Percentiles rank a stretch among this genome's conserved stretches.
phyloP scores from a whole-genome alignment of 1,140 invertebrate genomes.

The Drosophila nasuta region DNA sequence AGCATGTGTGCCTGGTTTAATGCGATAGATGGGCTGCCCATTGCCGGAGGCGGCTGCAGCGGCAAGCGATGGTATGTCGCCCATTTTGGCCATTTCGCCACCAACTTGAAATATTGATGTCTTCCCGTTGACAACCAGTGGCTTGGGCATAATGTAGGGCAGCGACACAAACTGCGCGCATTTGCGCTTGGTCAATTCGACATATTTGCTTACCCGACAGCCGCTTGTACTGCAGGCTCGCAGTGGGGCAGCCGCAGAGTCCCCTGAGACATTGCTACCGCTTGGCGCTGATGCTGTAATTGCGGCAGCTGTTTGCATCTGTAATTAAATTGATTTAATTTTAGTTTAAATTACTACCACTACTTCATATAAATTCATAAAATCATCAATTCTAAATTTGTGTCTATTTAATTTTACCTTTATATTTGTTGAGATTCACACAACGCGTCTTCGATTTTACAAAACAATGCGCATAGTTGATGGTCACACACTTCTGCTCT shows the following conservation, averaged over 20 bases:
- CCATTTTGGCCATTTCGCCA: slow-evolving; percentile 64
- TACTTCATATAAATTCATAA: background rate
- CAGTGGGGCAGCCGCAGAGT: slow-evolving; percentile 24
- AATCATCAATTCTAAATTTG: background rate
- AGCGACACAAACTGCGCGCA: slow-evolving; percentile 61
- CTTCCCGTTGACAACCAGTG: slow-evolving; percentile 62
- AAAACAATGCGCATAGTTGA: background rate
- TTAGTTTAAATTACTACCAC: background rate
- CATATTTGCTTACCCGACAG: slow-evolving; percentile 57
- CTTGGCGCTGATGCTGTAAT: background rate
- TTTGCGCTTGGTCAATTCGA: slow-evolving; percentile 69
- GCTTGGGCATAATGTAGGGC: slow-evolving; percentile 64
- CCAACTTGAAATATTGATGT: slow-evolving; percentile 69
- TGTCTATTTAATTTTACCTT: slow-evolving; percentile 5
- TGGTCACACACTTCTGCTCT: slow-evolving; percentile 27
- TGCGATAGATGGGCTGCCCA: slow-evolving; percentile 61
- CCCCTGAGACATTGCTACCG: slow-evolving; percentile 1
- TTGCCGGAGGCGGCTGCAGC: background rate
- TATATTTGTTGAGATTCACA: background rate
- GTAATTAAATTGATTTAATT: background rate
- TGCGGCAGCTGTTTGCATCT: slow-evolving; percentile 18
- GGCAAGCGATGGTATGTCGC: slow-evolving; percentile 50
- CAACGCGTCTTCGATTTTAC: slow-evolving; percentile 29
- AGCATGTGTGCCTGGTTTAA: slow-evolving; percentile 70
- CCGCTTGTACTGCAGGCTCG: slow-evolving; percentile 53